Evolutionary conservation across 1,140 invertebrate genomes (phyloP).

Genomic region (Marisa cornuarietis): DNA sequence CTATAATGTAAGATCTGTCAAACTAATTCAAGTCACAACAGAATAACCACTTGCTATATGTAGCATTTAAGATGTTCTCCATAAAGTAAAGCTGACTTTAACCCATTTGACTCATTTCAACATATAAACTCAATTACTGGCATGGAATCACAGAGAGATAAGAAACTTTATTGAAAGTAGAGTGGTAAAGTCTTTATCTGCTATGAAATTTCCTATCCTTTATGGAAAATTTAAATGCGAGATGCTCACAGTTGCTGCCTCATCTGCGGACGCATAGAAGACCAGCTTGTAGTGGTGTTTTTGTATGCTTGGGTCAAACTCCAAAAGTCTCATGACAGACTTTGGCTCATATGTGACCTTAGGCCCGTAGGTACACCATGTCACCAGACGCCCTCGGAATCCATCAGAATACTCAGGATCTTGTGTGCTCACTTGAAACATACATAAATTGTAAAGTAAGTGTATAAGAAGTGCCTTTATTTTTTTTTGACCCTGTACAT

Average conservation of each 20-base stretch:
- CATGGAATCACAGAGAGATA: neutral
- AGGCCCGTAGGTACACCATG: conserved; percentile 34
- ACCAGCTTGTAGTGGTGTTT: conserved; percentile 33
- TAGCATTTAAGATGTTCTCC: neutral
- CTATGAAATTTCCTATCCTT: neutral
- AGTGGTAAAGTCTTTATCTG: neutral
- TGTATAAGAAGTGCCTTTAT: no score
- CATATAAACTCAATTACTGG: conserved; percentile 27
- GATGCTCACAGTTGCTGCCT: conserved; percentile 25
- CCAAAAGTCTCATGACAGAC: conserved; percentile 21
- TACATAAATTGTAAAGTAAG: neutral
- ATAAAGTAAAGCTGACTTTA: conserved; percentile 1
- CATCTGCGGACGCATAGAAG: conserved; percentile 30
- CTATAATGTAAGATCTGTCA: conserved; percentile 1
- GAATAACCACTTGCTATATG: neutral
- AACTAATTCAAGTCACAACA: neutral
- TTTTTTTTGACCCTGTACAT: no score
- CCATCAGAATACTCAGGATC: neutral
- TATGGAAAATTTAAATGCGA: no score
- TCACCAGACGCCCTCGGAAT: conserved; percentile 18
- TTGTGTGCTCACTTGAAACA: neutral
- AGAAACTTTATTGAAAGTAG: neutral
- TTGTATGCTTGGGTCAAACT: conserved; percentile 33
- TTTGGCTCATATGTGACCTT: conserved; percentile 25
- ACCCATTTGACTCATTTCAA: neutral